A percentile compares a stretch with the other conserved stretches of the same genome.
Conservation (phyloP, 2,113 vertebrate genomes). For the Salminus brasiliensis region DNA sequence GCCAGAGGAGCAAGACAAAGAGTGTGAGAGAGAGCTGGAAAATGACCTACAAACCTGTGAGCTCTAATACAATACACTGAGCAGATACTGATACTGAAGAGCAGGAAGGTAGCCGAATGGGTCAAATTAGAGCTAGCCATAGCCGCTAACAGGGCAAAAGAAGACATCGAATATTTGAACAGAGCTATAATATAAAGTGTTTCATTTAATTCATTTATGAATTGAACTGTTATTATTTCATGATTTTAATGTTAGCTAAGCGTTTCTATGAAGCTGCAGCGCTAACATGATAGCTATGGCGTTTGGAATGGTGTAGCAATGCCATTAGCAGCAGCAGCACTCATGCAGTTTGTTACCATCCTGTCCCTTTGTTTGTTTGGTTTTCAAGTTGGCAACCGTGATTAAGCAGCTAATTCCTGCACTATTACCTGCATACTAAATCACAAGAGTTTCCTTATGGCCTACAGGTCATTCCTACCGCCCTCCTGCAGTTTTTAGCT, state of each 20-base stretch:
- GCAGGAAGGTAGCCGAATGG: background rate
- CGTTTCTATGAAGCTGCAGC: no score
- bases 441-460: background rate
- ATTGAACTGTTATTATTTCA: no score
- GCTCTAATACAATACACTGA: constrained; percentile 22
- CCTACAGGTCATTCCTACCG: background rate
- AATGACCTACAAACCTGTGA: constrained; percentile 54
- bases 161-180: no score
- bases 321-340: background rate
- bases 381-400: background rate
- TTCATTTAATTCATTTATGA: no score
- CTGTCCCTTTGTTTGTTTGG: background rate
- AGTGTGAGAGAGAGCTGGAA: constrained; percentile 15
- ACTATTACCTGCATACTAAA: background rate
- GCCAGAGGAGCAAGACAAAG: constrained; percentile 51
- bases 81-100: no score
- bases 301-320: background rate
- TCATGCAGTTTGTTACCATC: background rate
- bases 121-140: background rate
- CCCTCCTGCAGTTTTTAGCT: background rate
- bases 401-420: background rate
- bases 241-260: no score
- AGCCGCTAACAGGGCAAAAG: background rate
- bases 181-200: no score
- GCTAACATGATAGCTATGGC: no score